phyloP scores from a whole-genome alignment of 2,797 vertebrate genomes.

The Spea hammondii region DNA sequence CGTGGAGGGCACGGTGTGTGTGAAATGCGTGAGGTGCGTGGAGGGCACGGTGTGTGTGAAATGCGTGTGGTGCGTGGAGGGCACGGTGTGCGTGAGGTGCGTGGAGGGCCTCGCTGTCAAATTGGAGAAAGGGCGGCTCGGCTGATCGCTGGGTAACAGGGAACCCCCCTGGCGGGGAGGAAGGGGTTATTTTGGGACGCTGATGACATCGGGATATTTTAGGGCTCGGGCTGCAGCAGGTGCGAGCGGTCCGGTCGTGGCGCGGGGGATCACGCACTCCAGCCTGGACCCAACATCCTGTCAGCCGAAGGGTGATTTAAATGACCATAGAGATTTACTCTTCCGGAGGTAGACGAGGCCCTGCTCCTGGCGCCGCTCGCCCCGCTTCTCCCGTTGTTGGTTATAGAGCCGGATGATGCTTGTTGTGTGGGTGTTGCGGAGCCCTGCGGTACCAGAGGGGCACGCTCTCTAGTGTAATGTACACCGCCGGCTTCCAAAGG shows the following conservation, averaged over 20 bases:
- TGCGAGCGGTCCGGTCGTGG: too few species aligned
- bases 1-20: background rate
- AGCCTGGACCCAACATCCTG: too few species aligned
- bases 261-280: too few species aligned
- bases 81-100: background rate
- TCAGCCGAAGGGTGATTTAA: too few species aligned
- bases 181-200: too few species aligned
- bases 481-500: background rate
- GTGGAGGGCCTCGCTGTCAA: background rate
- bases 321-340: background rate
- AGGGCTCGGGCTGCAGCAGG: too few species aligned
- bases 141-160: too few species aligned
- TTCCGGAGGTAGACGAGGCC: background rate
- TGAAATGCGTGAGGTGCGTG: background rate
- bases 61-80: background rate
- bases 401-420: background rate
- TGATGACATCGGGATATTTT: too few species aligned
- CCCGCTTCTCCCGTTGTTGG: too few species aligned
- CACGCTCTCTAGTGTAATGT: background rate
- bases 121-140: too few species aligned
- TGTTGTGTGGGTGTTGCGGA: background rate
- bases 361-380: background rate
- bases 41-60: background rate
- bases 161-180: too few species aligned
- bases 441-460: too few species aligned